Evolutionary conservation across 2,113 vertebrate genomes (phyloP), one percentile per base, ranked within the genome.

Genomic region (Scatophagus argus): DNA sequence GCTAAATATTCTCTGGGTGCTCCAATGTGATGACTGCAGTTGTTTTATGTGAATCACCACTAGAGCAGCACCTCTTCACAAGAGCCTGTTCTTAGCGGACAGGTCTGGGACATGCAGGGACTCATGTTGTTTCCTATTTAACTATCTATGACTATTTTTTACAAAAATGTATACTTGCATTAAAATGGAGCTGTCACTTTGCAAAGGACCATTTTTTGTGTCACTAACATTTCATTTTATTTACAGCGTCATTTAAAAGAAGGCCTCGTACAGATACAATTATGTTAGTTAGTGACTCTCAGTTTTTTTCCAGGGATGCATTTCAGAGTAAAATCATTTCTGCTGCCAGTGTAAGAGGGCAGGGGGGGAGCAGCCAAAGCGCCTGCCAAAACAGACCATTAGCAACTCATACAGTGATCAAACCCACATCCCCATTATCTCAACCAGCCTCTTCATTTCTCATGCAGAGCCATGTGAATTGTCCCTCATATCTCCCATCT

Each of bases 301-400:
- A 9, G n/a, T n/a, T 29, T 56, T 47, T 82, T 79, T 55, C 63
- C 36, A 44, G 64, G 88, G 58, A 81, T 73, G 60, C 54, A 64
- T 89, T 84, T 83, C 69, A 77, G 63, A 64, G 64, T 74, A 77
- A 75, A 89, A 85, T 67, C 4, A 81, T 65, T 75, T 89, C 51
- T 60, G 41, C 72, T 47, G 55, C 60, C 56, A 63, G 63, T 63
- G 41, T 67, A 63, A 74, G 65, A 76, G 68, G 65, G 62, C 44
- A 29, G 16, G 21, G 83, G 83, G 47, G 61, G 64, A 66, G 47
- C 67, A 76, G 49, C 56, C 75, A 62, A 85, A 58, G 34, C 6
- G 46, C 68, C 79, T 85, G 83, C 81, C 77, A 83, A 86, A 88
- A 83, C 74, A 83, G 60, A 71, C 79, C 73, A 81, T 85, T 67